Evolutionary conservation across 2,113 vertebrate genomes (phyloP), one percentile per base, ranked within the genome.

Genomic region (Esox niger): DNA sequence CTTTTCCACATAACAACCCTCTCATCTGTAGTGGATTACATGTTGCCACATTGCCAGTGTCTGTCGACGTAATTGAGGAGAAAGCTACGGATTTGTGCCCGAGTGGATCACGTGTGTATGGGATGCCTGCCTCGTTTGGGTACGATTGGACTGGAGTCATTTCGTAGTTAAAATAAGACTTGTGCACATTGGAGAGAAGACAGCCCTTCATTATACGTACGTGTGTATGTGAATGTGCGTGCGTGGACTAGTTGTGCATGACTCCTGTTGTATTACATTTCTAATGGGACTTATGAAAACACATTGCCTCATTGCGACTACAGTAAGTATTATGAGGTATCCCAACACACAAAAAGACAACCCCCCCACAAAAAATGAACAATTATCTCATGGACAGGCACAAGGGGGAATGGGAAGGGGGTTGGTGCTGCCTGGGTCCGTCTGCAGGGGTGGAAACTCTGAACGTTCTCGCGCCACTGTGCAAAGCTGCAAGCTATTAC

Each of bases 401-500:
- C 4, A 52, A 11, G 47, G 47, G 47, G 47, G n/a, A 52, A 52
- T 23, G 26, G 29, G 17, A 70, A 59, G 61, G 23, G 73, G 69
- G 64, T 1, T 60, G 43, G 69, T 52, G 43, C 5, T 49, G 61
- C 62, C 81, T 84, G 83, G 87, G 79, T 88, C 85, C 81, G 13
- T 43, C 13, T 15, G 38, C 11, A 43, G 75, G 84, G 74, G 76
- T 91, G 90, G 89, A 90, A 91, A 91, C 81, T 92, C 84, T 90
- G 89, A 91, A 88, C 88, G 82, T 87, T 88, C 84, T 85, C 55
- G 78, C 67, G 43, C 87, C 79, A 77, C 85, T 79, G 81, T 85
- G 82, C 78, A 87, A 85, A 88, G 78, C 86, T 87, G 86, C 75
- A 79, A 87, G 79, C 84, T 79, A 84, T 89, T 88, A 88, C 77